phyloP scores from a whole-genome alignment of 2,113 vertebrate species.

The Macquaria ambigua region DNA sequence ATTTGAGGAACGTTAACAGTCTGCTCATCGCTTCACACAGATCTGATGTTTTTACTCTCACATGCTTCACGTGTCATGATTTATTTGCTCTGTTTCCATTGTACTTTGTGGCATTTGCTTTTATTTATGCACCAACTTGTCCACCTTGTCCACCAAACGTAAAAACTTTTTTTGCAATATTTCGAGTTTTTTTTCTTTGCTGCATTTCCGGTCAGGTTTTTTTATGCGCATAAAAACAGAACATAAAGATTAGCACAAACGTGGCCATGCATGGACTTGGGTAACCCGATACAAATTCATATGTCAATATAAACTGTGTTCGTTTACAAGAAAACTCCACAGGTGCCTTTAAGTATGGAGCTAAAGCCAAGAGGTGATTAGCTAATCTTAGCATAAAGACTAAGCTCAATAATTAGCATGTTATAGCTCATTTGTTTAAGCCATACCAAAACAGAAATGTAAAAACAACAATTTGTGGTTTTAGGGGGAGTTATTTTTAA shows the following conservation, averaged over 20 bases:
- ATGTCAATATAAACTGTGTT: background rate
- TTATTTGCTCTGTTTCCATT: background rate
- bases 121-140: no score
- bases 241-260: background rate
- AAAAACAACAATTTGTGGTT: background rate
- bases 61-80: background rate
- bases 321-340: background rate
- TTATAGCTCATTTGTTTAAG: background rate
- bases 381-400: background rate
- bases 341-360: background rate
- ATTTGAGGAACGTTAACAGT: background rate
- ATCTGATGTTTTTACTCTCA: no score
- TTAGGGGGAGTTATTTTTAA: background rate
- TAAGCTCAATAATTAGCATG: background rate
- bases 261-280: background rate
- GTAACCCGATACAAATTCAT: background rate
- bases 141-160: background rate
- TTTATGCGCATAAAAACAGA: background rate
- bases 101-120: background rate
- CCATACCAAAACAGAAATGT: background rate
- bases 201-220: background rate
- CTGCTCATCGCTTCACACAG: no score
- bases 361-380: background rate
- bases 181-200: background rate
- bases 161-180: background rate